Evolutionary conservation across 2,888 invertebrate genomes (phyloP), one percentile per base, ranked within the genome.

Genomic region (Adelphocoris suturalis): DNA sequence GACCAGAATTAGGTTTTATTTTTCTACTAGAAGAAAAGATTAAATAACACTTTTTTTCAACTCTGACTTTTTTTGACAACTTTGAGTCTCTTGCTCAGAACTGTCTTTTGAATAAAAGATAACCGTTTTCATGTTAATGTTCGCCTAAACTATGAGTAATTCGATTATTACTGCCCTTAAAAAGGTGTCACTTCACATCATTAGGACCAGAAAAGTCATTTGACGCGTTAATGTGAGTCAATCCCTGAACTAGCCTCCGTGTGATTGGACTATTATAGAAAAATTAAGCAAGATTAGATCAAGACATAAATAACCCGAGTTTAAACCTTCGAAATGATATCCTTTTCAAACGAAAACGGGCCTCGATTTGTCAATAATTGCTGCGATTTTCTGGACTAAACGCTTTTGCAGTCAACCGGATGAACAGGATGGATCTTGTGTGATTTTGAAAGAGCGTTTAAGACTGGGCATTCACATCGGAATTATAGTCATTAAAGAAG

Each of bases 401-500:
- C 68, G 68, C 68, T 68, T 68, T 68, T 68, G 68, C 68, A 27
- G 68, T 27, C 68, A n/a, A 61, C 61, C 68, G 23, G 68, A 68
- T 23, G 19, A 68, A 68, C 68, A 68, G 68, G 68, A 68, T 68
- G 68, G 27, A 4, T 23, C n/a, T 19, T 68, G 68, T 19, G 27
- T 23, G 68, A 68, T 68, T 68, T 68, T 68, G 68, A 68, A 68
- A 68, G 68, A 68, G 68, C 68, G 68, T 23, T 68, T 68, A 68
- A 68, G 68, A 19, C 68, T 68, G 68, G 68, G 68, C 68, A 68
- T 68, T 68, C 23, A 23, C 23, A 68, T 23, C 23, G 23, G 68
- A 23, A 68, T 68, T 68, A 68, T 68, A 68, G 68, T 68, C 68
- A 68, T 68, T 68, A 68, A 27, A 27, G n/a, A 19, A 19, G 11